These are phyloP conservation scores for Toxostoma redivivum DNA, from an alignment of 2,113 vertebrate species.

Conservation along the genomic window DNA sequence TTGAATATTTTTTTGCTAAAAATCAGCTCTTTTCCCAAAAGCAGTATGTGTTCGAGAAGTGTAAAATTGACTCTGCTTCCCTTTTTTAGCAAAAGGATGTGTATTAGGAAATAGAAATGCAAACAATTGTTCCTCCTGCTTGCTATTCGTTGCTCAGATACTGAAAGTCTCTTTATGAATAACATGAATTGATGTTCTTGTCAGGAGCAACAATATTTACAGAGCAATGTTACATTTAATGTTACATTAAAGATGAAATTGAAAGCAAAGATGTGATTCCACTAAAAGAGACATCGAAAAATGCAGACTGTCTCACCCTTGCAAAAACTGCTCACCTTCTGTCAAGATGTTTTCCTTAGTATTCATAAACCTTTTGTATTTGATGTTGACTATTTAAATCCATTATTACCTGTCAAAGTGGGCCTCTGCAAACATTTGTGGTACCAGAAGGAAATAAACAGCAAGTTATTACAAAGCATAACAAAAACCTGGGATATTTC, in stretches of 20 bases:
- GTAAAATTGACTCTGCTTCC: not conserved
- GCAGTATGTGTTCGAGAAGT: not conserved
- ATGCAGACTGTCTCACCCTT: not conserved
- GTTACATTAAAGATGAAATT: constrained; percentile 49
- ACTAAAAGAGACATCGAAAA: constrained; percentile 1
- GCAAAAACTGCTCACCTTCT: constrained; percentile 8
- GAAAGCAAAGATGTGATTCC: constrained; percentile 20
- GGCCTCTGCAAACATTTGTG: not conserved
- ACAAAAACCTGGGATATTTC: not conserved
- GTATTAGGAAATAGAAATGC: constrained; percentile 9
- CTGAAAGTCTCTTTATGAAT: constrained; percentile 43
- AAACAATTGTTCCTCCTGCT: constrained; percentile 5
- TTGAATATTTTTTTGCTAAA: not conserved
- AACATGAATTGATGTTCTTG: constrained; percentile 65
- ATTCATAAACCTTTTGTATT: constrained; percentile 35
- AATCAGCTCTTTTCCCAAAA: not conserved
- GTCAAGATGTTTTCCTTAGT: constrained; percentile 22
- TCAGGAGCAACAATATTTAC: constrained; percentile 62
- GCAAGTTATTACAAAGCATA: not conserved
- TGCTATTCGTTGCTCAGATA: constrained; percentile 39
- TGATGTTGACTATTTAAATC: constrained; percentile 40
- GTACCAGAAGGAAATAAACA: constrained; percentile 25
- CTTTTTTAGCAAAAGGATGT: not conserved
- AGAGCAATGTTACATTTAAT: constrained; percentile 36
- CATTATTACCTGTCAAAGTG: constrained; percentile 2